Conservation (phyloP, 2,888 invertebrate genomes). For the Pristionchus exspectatus region DNA sequence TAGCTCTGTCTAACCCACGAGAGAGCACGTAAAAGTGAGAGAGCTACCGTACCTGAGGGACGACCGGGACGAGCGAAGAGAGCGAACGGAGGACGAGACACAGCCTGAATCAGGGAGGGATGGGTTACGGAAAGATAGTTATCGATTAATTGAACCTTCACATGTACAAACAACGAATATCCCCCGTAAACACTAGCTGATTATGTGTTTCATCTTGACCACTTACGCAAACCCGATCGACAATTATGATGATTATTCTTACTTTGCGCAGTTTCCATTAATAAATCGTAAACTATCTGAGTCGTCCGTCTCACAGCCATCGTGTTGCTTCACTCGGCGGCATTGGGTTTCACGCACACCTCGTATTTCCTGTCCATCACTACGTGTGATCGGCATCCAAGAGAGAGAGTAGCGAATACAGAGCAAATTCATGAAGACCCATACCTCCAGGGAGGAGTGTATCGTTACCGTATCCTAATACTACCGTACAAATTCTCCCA, state of each 20-base stretch:
- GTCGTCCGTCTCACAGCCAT: neutral
- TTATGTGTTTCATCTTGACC: neutral
- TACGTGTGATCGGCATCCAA: no score
- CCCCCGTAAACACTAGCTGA: no score
- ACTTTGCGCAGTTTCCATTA: no score
- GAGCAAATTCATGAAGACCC: no score
- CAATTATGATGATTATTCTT: neutral
- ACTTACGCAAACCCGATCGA: neutral
- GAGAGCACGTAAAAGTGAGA: no score
- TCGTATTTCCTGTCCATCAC: no score
- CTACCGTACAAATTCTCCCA: no score
- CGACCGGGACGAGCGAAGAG: slow-evolving; percentile 30
- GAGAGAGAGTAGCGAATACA: no score
- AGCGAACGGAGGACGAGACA: slow-evolving; percentile 15
- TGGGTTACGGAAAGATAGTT: neutral
- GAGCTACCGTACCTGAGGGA: neutral
- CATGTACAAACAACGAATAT: neutral
- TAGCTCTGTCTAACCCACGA: no score
- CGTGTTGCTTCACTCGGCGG: neutral
- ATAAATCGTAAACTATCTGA: no score
- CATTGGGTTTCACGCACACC: neutral
- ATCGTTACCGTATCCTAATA: no score
- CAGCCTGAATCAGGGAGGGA: neutral
- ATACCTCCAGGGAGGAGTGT: no score
- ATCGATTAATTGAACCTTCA: neutral